Percentiles rank a stretch among this genome's conserved stretches.
These are phyloP conservation scores for Cepaea nemoralis DNA, from an alignment of 1,140 invertebrate species.

Conservation along the genomic window DNA sequence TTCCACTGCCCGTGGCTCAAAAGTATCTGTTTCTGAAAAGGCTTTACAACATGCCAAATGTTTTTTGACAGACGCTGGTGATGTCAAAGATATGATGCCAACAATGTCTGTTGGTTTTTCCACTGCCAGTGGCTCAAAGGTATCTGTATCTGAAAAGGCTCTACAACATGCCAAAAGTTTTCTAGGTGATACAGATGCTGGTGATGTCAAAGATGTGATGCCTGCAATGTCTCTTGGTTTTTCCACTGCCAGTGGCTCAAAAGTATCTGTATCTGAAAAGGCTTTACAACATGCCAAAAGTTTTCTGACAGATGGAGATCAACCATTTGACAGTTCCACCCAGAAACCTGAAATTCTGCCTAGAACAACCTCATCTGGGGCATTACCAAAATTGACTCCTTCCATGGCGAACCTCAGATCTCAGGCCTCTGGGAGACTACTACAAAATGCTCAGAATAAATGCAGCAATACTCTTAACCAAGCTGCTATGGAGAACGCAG, in stretches of 20 bases:
- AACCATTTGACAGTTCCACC: too few species aligned
- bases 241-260: background rate
- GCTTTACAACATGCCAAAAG: too few species aligned
- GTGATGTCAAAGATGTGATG: background rate
- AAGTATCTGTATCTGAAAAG: background rate
- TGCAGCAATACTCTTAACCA: too few species aligned
- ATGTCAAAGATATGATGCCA: background rate
- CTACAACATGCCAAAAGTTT: conserved; percentile 46
- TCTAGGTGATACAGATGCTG: conserved; percentile 11
- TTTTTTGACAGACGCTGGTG: conserved; percentile 17
- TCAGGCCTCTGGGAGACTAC: too few species aligned
- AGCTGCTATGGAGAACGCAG: too few species aligned
- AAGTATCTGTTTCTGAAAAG: background rate
- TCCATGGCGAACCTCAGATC: too few species aligned
- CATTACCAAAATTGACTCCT: too few species aligned
- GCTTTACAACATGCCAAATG: conserved; percentile 1
- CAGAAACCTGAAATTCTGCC: too few species aligned
- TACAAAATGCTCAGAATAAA: too few species aligned
- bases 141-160: conserved; percentile 46
- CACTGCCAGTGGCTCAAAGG: conserved; percentile 43
- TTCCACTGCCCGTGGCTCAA: conserved; percentile 29
- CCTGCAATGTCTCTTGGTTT: background rate
- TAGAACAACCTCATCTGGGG: too few species aligned
- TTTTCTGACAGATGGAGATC: too few species aligned
- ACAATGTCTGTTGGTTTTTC: background rate